Conservation (phyloP, 2,113 vertebrate genomes). For the Pedetes capensis region DNA sequence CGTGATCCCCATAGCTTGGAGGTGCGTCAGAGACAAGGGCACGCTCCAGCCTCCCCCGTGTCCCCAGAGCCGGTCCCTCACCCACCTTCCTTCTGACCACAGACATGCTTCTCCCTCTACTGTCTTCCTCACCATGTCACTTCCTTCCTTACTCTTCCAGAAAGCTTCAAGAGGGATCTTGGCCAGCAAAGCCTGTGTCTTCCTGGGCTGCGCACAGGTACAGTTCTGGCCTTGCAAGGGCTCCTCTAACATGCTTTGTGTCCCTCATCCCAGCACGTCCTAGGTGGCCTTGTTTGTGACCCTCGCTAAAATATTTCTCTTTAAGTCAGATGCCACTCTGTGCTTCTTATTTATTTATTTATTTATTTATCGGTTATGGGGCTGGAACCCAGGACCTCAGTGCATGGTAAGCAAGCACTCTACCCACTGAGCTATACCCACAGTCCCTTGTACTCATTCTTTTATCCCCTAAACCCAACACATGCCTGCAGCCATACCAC, state of each 20-base stretch:
- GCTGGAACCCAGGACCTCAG: no score
- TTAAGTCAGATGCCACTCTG: neutral
- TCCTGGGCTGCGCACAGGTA: neutral
- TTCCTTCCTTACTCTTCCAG: neutral
- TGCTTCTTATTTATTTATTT: no score
- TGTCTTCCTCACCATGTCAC: neutral
- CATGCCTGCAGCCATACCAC: no score
- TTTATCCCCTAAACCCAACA: neutral
- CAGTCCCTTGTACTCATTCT: no score
- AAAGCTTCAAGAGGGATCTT: neutral
- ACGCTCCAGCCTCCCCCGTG: neutral
- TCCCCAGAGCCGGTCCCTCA: neutral
- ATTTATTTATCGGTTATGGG: no score
- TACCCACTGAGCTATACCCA: no score
- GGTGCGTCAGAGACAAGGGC: neutral
- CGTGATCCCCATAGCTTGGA: accelerated
- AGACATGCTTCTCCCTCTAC: neutral
- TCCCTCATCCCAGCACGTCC: neutral
- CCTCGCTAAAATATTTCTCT: neutral
- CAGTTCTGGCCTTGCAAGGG: no score
- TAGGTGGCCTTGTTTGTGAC: neutral
- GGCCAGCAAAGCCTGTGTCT: neutral
- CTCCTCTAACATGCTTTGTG: neutral
- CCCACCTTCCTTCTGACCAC: neutral
- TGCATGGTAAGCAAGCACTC: no score